Evolutionary conservation across 2,888 invertebrate genomes (phyloP).

Genomic region (Meta bourneti): DNA sequence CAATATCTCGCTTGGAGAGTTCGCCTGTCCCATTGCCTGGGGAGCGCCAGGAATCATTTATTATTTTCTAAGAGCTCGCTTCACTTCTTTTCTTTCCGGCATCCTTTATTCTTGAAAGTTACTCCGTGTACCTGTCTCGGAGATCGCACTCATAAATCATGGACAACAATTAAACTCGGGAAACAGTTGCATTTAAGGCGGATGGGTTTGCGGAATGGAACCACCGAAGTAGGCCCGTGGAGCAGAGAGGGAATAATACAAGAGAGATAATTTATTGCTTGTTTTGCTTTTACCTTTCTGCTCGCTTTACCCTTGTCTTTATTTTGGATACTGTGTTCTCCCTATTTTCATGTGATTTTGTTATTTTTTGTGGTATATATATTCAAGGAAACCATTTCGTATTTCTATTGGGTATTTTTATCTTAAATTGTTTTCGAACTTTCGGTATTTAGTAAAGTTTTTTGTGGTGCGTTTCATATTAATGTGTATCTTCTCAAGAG

Average conservation of each 20-base stretch:
- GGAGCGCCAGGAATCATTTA: slow-evolving; percentile 49
- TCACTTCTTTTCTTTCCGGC: background rate
- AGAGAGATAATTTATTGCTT: background rate
- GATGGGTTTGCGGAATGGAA: background rate
- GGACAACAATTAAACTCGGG: slow-evolving; percentile 46
- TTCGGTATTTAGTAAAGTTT: no score
- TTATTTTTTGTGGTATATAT: no score
- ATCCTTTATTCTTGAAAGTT: slow-evolving; percentile 41
- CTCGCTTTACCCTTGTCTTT: background rate
- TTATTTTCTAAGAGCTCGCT: slow-evolving; percentile 24
- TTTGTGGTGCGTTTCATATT: no score
- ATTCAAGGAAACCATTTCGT: no score
- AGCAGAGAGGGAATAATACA: background rate
- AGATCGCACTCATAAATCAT: slow-evolving; percentile 38
- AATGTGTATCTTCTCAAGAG: no score
- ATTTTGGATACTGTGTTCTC: no score
- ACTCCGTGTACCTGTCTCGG: slow-evolving; percentile 48
- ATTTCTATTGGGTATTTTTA: no score
- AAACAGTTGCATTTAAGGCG: slow-evolving; percentile 54
- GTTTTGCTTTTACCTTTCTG: background rate
- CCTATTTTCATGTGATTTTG: no score
- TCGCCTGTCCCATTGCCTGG: background rate
- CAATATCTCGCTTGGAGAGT: slow-evolving; percentile 14
- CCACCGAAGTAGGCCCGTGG: background rate
- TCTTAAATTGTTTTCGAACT: no score